Base-by-base conservation (phyloP, 2,797 vertebrate genomes). In the Rhinichthys osculus region DNA sequence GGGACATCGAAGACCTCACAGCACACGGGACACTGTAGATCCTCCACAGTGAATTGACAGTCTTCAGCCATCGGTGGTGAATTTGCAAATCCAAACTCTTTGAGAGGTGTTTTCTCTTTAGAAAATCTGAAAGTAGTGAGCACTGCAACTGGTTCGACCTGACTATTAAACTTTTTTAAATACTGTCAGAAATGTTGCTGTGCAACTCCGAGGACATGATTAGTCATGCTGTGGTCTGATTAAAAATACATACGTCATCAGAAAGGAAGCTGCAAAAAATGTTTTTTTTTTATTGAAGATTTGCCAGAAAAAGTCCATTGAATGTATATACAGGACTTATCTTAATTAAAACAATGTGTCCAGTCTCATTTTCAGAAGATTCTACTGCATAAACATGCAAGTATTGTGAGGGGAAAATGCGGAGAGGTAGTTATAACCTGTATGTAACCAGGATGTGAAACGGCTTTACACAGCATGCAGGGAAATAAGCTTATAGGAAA, bases 1-100 rank as follows among this genome's bases (percentile, higher is more conserved):
- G 94, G 95, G 38, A 91, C 10, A 7, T 57, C 85, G n/a, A 93
- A 95, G 69, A 94, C 89, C 3, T 82, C 85, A 8, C 78, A 74
- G 89, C 95, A 95, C 19, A 86, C 79, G 8, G 93, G 93, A 88
- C 95, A 95, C 1, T 83, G 50, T 11, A 95, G 83, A 59, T 93
- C 92, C 38, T 89, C 64, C 38, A 86, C 71, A 14, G 57, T 74
- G 59, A 86, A 11, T 0, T 73, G 52, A 57, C 3, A 27, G 0
- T 0, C 33, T 0, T 83, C 57, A 66, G 92, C 92, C 94, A 94
- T 94, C 89, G 8, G 3, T 13, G 47, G 80, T 57, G 78, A 84
- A 77, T 78, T 19, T 62, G 23, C 64, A 17, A 1, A 84, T 85
- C 23, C 76, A 3, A 11, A 44, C 40, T 59, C 84, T 87, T 47